Conservation (phyloP, 2,113 vertebrate genomes). For the Xenopus tropicalis region UCB_Xtro_10.0 CM004451.2:39159001-39159500, state of each 20-base stretch:
- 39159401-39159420: constrained; percentile 13
- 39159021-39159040: too few species aligned
- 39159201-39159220: constrained; percentile 28
- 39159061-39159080: too few species aligned
- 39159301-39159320: constrained; percentile 28
- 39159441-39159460: neutral
- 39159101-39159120: too few species aligned
- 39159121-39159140: neutral
- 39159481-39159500: too few species aligned
- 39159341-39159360: constrained; percentile 34
- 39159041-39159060: too few species aligned
- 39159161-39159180: constrained; percentile 9
- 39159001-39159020: too few species aligned
- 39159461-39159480: neutral
- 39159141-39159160: neutral
- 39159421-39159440: constrained; percentile 8
- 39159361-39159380: constrained; percentile 19
- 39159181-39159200: constrained; percentile 36
- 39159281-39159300: constrained; percentile 40
- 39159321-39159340: constrained; percentile 35
- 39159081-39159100: too few species aligned
- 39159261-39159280: constrained; percentile 30
- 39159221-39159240: constrained; percentile 34
- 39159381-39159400: constrained; percentile 28
- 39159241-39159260: constrained; percentile 37